Evolutionary conservation across 2,888 invertebrate genomes (phyloP), one percentile per base, ranked within the genome.

Genomic region (Xanthorhoe spadicearia): DNA sequence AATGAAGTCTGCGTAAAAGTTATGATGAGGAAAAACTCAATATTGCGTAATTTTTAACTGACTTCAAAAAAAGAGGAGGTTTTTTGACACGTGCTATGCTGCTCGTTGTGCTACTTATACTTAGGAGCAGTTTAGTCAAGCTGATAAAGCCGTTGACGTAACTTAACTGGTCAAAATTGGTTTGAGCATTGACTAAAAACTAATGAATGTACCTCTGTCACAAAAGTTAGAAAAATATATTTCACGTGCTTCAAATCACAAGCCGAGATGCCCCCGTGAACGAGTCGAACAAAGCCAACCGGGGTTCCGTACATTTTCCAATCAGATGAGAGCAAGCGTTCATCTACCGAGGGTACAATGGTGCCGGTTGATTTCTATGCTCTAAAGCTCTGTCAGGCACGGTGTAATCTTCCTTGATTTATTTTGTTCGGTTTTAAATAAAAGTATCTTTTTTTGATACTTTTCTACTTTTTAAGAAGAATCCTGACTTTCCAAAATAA

Each of bases 281-380:
- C 56, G 46, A 56, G 51, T 62, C 35, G 58, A 53, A 58, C 58
- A 53, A 64, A 57, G 64, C 51, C 10, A 35, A 52, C 68, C 57
- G 57, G 43, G 54, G 28, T 35, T 63, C 73, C 66, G 67, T 74
- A 73, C 73, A 74, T 76, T 77, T 77, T 74, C 77, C 77, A 78
- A 80, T 80, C 76, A 76, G 74, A 77, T 69, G 68, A 63, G 69
- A 72, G 74, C 72, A 72, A 76, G 72, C 77, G 73, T 74, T 75
- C 74, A 73, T 77, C 77, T 75, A 64, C 46, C 46, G 48, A 13
- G 38, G 38, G 38, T 13, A 48, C 56, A 58, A 54, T 50, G 55
- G 55, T 64, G 19, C 13, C 59, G 58, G 54, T 53, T 28, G 66
- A 62, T 68, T 64, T 71, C 64, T 66, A 71, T 68, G 49, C 49